These are phyloP conservation scores for Melanchra persicariae DNA, from an alignment of 2,888 invertebrate genomes.

Conservation along the genomic window DNA sequence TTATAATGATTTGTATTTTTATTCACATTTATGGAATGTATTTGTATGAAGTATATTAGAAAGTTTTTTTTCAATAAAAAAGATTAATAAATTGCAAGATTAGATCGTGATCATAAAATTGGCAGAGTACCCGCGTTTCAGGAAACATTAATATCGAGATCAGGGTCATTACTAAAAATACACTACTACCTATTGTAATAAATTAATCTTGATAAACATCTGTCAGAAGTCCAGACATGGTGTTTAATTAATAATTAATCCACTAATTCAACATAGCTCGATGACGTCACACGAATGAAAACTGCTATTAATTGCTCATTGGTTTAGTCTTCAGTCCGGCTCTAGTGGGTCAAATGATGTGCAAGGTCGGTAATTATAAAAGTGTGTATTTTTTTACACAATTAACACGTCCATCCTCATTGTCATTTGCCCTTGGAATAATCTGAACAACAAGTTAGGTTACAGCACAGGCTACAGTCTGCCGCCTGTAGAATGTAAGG, in stretches of 20 bases:
- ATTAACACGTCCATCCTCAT: no score
- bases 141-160: background rate
- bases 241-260: constrained; percentile 15
- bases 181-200: constrained; percentile 2
- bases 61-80: background rate
- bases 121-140: background rate
- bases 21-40: background rate
- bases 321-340: background rate
- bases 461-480: no score
- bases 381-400: no score
- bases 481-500: no score
- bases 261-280: background rate
- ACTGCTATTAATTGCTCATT: constrained; percentile 2
- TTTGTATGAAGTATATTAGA: background rate
- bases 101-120: background rate
- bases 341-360: background rate
- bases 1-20: background rate
- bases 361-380: background rate
- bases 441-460: no score
- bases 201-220: constrained; percentile 19
- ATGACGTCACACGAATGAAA: constrained; percentile 6
- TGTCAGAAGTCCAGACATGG: background rate
- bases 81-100: background rate
- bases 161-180: background rate
- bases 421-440: no score